Evolutionary conservation across 2,113 vertebrate genomes (phyloP).

Genomic region (Corythoichthys intestinalis): DNA sequence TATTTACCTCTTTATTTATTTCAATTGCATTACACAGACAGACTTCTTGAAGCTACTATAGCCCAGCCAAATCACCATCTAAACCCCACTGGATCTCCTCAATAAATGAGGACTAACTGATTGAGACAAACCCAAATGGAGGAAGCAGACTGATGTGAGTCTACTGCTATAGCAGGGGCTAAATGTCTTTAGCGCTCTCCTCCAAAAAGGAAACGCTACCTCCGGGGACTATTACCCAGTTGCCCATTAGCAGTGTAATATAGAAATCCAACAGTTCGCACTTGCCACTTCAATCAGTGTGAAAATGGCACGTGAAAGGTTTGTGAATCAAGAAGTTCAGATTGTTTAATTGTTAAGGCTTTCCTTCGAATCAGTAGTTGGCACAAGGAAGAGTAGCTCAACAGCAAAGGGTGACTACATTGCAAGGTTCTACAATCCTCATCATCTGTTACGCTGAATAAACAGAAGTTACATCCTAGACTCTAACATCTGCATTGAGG

Average conservation of each 20-base stretch:
- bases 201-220: slow-evolving; percentile 51
- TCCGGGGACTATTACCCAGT: slow-evolving; percentile 51
- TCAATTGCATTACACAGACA: neutral
- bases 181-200: slow-evolving; percentile 16
- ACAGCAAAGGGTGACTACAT: neutral
- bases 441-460: neutral
- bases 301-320: slow-evolving; percentile 28
- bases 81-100: slow-evolving; percentile 43
- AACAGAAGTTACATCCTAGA: too few species aligned
- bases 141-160: slow-evolving; percentile 48
- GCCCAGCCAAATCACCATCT: slow-evolving; percentile 44
- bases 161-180: slow-evolving; percentile 24
- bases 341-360: neutral
- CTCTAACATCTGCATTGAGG: neutral
- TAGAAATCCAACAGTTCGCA: slow-evolving; percentile 32
- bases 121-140: slow-evolving; percentile 59
- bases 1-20: neutral
- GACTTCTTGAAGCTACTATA: slow-evolving; percentile 10
- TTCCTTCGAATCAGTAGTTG: neutral
- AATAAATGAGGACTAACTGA: slow-evolving; percentile 58
- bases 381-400: neutral
- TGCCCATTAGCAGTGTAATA: slow-evolving; percentile 48
- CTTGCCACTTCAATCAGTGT: slow-evolving; percentile 33
- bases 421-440: neutral
- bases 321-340: slow-evolving; percentile 3